Conservation (phyloP, 2,113 vertebrate genomes). For the Sus scrofa region T2T-Sscrofa CM000822.6:19403501-19404000, state of each 20-base stretch:
- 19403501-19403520: neutral
- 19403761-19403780: no score
- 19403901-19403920: no score
- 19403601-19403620: neutral
- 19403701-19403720: no score
- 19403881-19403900: no score
- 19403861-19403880: no score
- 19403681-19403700: neutral
- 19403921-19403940: no score
- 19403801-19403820: no score
- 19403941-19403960: neutral
- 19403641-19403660: slow-evolving; percentile 34
- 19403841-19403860: no score
- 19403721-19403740: no score
- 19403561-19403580: neutral
- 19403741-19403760: no score
- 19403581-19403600: neutral
- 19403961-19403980: neutral
- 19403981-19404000: neutral
- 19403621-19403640: neutral
- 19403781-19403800: no score
- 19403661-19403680: neutral
- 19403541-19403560: neutral
- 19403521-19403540: neutral
- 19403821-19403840: no score